Conservation (phyloP, 1,140 invertebrate genomes). For the Cardiocondyla obscurior region DNA sequence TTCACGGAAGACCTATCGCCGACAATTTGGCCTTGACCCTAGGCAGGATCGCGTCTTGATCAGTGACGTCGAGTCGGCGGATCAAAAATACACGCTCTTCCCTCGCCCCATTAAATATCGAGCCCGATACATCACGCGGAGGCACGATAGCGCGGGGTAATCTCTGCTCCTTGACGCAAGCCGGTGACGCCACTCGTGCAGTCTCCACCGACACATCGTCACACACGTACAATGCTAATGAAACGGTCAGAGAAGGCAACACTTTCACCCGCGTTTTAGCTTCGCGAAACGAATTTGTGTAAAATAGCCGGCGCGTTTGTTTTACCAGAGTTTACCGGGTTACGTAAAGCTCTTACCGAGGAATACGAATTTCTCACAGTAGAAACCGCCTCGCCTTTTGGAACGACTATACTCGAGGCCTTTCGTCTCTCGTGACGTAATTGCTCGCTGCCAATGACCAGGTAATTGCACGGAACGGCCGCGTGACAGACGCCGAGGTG, state of each 20-base stretch:
- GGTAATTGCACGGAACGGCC: constrained; percentile 19
- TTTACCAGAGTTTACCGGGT: neutral
- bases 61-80: neutral
- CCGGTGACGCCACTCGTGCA: neutral
- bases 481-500: neutral
- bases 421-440: constrained; percentile 38
- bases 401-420: constrained; percentile 3
- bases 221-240: constrained; percentile 15
- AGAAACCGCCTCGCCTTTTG: constrained; percentile 37
- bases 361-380: constrained; percentile 50
- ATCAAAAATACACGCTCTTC: no score
- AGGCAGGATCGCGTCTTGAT: neutral
- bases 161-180: neutral
- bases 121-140: neutral
- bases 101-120: neutral
- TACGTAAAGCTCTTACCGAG: constrained; percentile 41
- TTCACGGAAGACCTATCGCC: constrained; percentile 1
- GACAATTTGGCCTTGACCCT: neutral
- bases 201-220: constrained; percentile 2
- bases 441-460: constrained; percentile 44
- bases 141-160: neutral
- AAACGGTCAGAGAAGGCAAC: constrained; percentile 39
- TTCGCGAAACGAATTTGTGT: constrained; percentile 47
- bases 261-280: constrained; percentile 54
- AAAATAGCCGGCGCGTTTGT: constrained; percentile 25